Conservation (phyloP, 2,113 vertebrate species). For the Cebidichthys violaceus region DNA sequence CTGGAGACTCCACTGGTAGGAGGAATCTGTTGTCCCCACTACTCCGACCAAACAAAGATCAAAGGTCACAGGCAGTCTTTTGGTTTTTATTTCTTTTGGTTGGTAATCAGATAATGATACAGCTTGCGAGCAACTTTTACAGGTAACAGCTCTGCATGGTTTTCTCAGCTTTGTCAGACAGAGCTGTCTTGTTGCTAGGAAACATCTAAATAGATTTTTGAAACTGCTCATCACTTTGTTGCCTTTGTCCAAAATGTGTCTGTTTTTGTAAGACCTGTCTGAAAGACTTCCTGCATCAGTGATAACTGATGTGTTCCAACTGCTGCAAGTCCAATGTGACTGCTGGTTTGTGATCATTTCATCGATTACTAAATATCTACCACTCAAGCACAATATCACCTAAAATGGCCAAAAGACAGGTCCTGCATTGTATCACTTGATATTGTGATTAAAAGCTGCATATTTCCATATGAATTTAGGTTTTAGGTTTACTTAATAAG, state of each 20-base stretch:
- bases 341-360: too few species aligned
- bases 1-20: background rate
- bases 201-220: constrained; percentile 45
- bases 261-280: background rate
- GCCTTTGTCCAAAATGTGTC: constrained; percentile 26
- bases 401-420: too few species aligned
- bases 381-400: too few species aligned
- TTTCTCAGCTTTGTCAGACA: constrained; percentile 11
- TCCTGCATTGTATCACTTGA: too few species aligned
- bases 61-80: background rate
- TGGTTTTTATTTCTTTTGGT: background rate
- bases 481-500: too few species aligned
- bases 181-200: constrained; percentile 41
- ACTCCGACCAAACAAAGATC: background rate
- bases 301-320: background rate
- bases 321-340: too few species aligned
- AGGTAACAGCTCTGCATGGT: background rate
- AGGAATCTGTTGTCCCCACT: background rate
- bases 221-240: constrained; percentile 26
- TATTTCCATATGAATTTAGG: too few species aligned
- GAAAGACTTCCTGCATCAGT: background rate
- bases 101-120: background rate
- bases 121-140: background rate
- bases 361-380: background rate
- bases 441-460: too few species aligned